These are phyloP conservation scores for Sinelater perroti DNA, from an alignment of 2,888 invertebrate genomes.

Conservation along the genomic window DNA sequence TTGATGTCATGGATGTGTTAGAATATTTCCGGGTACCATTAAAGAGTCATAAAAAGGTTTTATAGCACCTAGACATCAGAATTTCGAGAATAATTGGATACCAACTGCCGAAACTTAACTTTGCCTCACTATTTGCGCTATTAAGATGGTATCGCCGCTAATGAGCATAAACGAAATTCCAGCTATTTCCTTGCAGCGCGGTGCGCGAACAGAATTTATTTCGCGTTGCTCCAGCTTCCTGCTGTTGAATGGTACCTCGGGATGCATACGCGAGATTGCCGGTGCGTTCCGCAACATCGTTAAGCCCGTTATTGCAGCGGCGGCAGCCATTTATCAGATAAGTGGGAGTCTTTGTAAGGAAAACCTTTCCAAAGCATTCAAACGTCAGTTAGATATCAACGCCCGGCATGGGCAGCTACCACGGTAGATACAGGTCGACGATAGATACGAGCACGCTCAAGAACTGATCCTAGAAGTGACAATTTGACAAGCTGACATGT, in stretches of 20 bases:
- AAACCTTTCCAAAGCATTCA: slow-evolving; percentile 30
- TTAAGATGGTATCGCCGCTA: too few relatives aligned
- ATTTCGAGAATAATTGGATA: too few relatives aligned
- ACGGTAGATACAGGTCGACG: slow-evolving; percentile 32
- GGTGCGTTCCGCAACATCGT: slow-evolving; percentile 17
- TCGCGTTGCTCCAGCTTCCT: too few relatives aligned
- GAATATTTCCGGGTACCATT: too few relatives aligned
- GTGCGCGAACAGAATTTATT: too few relatives aligned
- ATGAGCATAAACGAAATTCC: too few relatives aligned
- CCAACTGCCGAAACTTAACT: too few relatives aligned
- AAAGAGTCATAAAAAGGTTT: too few relatives aligned
- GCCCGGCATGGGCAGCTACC: slow-evolving; percentile 34
- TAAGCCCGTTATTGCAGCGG: slow-evolving; percentile 23
- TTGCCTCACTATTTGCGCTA: too few relatives aligned
- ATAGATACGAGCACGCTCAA: slow-evolving; percentile 27
- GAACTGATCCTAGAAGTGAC: slow-evolving; percentile 34
- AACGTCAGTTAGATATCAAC: slow-evolving; percentile 36
- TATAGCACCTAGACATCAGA: too few relatives aligned
- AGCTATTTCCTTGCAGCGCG: too few relatives aligned
- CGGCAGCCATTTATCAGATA: slow-evolving; percentile 27
- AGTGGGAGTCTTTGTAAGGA: slow-evolving; percentile 19
- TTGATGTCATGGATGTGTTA: too few relatives aligned
- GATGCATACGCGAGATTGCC: slow-evolving; percentile 17
- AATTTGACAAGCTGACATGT: slow-evolving; percentile 39
- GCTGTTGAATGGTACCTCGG: slow-evolving; percentile 11